Conservation (phyloP, 2,888 invertebrate species). For the Morpho achilles region DNA sequence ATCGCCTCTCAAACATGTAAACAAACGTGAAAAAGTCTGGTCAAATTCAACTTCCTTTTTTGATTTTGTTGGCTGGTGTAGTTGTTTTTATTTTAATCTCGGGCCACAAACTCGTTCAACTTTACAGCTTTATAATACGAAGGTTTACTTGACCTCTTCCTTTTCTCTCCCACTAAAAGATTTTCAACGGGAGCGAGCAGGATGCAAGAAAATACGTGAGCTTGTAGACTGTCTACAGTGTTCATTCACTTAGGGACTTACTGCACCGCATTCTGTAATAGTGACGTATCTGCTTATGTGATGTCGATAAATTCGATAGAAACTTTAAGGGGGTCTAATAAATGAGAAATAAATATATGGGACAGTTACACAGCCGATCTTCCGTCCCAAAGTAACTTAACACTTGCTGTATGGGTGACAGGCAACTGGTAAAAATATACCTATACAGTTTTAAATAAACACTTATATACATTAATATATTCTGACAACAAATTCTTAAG, state of each 20-base stretch:
- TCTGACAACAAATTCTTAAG: no score
- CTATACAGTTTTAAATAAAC: no score
- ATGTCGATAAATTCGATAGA: not conserved
- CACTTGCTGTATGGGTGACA: no score
- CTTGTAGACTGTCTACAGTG: constrained; percentile 47
- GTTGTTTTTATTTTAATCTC: constrained; percentile 24
- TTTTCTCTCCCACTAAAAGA: constrained; percentile 29
- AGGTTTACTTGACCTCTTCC: constrained; percentile 41
- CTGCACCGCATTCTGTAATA: constrained; percentile 70
- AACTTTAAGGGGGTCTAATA: no score
- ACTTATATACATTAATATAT: no score
- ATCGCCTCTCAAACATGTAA: not conserved
- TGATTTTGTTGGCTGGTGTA: not conserved
- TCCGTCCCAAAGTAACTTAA: no score
- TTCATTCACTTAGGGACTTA: constrained; percentile 68
- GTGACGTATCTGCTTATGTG: constrained; percentile 37
- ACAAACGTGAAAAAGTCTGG: constrained; percentile 7
- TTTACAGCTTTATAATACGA: constrained; percentile 62
- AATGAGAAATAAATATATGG: no score
- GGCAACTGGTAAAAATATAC: no score
- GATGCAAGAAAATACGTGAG: constrained; percentile 34
- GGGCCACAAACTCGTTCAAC: constrained; percentile 30
- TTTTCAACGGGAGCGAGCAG: constrained; percentile 30
- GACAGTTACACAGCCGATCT: no score
- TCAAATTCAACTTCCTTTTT: not conserved